Evolutionary conservation across 2,113 vertebrate genomes (phyloP), one percentile per base, ranked within the genome.

Genomic region (Oreochromis aureus): DNA sequence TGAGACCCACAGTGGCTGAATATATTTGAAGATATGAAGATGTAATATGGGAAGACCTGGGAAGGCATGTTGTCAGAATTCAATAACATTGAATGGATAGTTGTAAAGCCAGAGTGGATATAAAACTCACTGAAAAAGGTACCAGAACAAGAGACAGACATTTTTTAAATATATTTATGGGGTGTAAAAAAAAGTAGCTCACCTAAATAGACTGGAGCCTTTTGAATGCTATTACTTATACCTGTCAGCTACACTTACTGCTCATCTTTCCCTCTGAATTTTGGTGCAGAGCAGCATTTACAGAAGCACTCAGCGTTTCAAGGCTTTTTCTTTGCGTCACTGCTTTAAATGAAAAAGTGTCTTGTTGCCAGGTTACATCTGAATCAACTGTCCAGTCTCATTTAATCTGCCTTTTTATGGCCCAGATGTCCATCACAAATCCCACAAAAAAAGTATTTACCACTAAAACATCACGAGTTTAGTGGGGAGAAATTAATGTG

Each of bases 401-500:
- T 4, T 78, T n/a, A 78, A 78, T 48, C 18, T 32, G 3, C 73
- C 16, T 61, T 82, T 66, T 51, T 34, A 3, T 78, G 36, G 56
- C 46, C 30, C 4, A 46, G 66, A 39, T 34, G 27, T 27, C 55
- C 1, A 61, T 63, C 58, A 39, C 30, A 19, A 44, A 10, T 36
- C 3, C 5, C 24, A 11, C 7, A 24, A 41, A 10, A 53, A 66
- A 46, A 56, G 51, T 81, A 18, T 56, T 24, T 58, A 61, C 36
- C 16, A 46, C 36, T 44, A 18, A 61, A 46, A 44, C 16, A 46
- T 81, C 24, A n/a, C 0, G 0, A 15, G 7, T 69, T 41, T 15
- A 69, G n/a, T 41, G n/a, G 36, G 36, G 7, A 24, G 19, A 69
- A 13, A 69, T 15, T 1, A 24, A 15, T 24, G 11, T 41, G n/a